Percentiles rank a stretch among this genome's conserved stretches.
Evolutionary conservation across 2,888 invertebrate genomes (phyloP).

Genomic region (Sesamia inferens): DNA sequence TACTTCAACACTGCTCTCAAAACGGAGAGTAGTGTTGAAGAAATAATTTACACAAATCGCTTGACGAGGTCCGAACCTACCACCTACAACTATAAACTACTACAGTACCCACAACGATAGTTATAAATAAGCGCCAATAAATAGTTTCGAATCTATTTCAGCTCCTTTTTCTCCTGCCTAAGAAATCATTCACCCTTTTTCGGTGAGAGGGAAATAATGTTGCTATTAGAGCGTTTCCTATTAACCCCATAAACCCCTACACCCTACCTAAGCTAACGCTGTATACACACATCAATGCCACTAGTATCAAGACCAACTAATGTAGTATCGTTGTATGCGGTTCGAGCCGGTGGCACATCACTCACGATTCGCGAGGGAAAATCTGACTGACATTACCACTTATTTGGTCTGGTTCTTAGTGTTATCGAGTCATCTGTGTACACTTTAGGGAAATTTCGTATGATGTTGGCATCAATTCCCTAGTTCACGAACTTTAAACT

Average conservation of each 20-base stretch:
- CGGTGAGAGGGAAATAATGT: background rate
- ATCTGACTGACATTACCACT: constrained; percentile 43
- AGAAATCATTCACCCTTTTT: constrained; percentile 15
- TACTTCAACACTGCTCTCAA: too few relatives aligned
- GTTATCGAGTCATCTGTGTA: constrained; percentile 18
- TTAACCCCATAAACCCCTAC: constrained; percentile 6
- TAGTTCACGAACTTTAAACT: too few relatives aligned
- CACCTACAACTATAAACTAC: too few relatives aligned
- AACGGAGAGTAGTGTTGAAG: too few relatives aligned
- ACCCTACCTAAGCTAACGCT: constrained; percentile 2
- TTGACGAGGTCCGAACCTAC: too few relatives aligned
- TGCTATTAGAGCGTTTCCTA: background rate
- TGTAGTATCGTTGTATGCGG: constrained; percentile 55
- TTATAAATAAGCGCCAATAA: background rate
- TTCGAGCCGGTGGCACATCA: constrained; percentile 44
- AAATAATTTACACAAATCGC: too few relatives aligned
- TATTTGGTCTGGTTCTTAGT: constrained; percentile 28
- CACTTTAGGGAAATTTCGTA: constrained; percentile 17
- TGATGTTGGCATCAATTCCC: background rate
- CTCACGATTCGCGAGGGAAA: constrained; percentile 50
- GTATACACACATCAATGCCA: constrained; percentile 28
- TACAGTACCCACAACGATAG: too few relatives aligned
- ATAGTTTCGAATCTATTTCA: background rate
- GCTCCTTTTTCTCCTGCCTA: background rate
- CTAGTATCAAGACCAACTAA: constrained; percentile 38